Evolutionary conservation across 2,797 vertebrate species (phyloP), one percentile per base, ranked within the genome.

Genomic region (Eulemur albifrons): DNA sequence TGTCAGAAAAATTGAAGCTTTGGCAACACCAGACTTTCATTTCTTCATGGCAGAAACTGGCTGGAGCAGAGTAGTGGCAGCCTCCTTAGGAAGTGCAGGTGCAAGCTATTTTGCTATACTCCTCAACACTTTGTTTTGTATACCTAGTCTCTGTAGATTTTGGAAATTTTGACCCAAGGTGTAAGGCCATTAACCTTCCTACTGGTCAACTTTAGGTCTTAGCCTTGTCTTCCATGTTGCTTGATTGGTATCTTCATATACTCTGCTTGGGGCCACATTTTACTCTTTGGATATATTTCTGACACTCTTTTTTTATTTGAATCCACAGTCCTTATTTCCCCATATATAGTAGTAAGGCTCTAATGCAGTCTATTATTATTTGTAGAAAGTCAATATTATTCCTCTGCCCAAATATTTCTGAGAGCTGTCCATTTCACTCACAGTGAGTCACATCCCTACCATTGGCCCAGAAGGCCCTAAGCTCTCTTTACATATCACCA

Each of bases 61-160:
- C 32, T 10, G 30, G 27, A 14, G 13, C 2, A 0, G 21, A 52
- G 1, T 43, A 70, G 21, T 18, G 17, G 1, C 5, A 6, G 12
- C 7, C 27, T 63, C 15, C 2, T 0, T 1, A 57, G 1, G 23
- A 0, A 30, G 20, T 40, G 27, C 7, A 75, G 43, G 27, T 7
- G 20, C 6, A 38, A 4, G 23, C 23, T 20, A 6, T 10, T 57
- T 69, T 81, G 20, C 30, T 67, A 0, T 20, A 72, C 13, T 61
- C 20, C 14, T 75, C 27, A 35, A 30, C 13, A 27, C 18, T 57
- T 14, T 63, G 5, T 30, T 73, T 57, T 14, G 13, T 2, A 32
- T 4, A 14, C 7, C 1, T 2, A 13, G 10, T 4, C 14, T 57
- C 43, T 61, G 10, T 3, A 72, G 11, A 69, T 15, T 7, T 12